Percentiles rank a stretch among this genome's conserved stretches.
Evolutionary conservation across 2,888 invertebrate species (phyloP).

Genomic region (Apotomis capreana): DNA sequence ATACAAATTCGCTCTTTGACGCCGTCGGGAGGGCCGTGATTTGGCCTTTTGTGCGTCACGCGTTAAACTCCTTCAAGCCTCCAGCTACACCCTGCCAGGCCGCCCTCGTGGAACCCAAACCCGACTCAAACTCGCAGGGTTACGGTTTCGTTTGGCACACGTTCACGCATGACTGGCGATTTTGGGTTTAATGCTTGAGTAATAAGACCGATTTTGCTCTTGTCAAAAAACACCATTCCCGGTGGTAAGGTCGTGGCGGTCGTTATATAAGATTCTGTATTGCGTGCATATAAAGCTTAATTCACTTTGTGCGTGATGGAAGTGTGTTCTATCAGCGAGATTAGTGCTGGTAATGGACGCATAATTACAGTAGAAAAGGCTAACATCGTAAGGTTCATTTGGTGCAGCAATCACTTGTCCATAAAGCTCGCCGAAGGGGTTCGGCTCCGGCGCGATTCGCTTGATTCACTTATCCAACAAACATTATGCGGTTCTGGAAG

Average conservation of each 20-base stretch:
- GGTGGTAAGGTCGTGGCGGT: conserved; percentile 26
- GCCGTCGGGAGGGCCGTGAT: conserved; percentile 75
- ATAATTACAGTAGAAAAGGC: conserved; percentile 82
- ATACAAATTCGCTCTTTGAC: conserved; percentile 82
- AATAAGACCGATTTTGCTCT: conserved; percentile 71
- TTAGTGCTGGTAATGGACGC: conserved; percentile 78
- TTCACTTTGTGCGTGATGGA: conserved; percentile 48
- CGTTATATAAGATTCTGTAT: conserved; percentile 45
- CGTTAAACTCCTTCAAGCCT: conserved; percentile 80
- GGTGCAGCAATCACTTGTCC: conserved; percentile 68
- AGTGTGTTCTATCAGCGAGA: conserved; percentile 58
- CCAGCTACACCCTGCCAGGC: conserved; percentile 63
- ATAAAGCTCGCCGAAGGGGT: conserved; percentile 68
- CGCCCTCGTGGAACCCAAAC: conserved; percentile 49
- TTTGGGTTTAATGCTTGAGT: conserved; percentile 68
- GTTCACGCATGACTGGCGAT: conserved; percentile 56
- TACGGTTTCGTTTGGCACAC: conserved; percentile 44
- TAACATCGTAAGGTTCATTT: conserved; percentile 81
- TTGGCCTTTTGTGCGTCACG: conserved; percentile 82
- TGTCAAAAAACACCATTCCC: conserved; percentile 49
- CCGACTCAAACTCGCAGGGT: conserved; percentile 53
- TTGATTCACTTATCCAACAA: conserved; percentile 69
- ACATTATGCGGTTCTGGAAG: conserved; percentile 50
- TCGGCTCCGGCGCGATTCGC: conserved; percentile 58
- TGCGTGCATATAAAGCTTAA: conserved; percentile 51